A percentile compares a stretch with the other conserved stretches of the same genome.
Conservation (phyloP, 2,797 vertebrate species). For the Paedocypris micromegethes region DNA sequence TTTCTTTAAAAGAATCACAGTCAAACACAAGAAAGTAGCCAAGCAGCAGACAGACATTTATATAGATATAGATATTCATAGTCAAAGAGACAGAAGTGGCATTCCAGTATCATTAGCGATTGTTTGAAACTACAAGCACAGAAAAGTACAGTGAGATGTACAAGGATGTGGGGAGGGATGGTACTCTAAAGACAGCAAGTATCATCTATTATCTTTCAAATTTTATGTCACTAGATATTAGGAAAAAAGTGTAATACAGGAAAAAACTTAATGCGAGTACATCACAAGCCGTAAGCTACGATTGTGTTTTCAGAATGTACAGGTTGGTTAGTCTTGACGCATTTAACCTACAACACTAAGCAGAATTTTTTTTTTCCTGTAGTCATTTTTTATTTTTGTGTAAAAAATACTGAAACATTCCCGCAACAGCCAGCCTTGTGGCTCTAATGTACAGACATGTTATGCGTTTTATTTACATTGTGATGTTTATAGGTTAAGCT, state of each 20-base stretch:
- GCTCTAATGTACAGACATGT: constrained; percentile 43
- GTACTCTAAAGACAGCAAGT: constrained; percentile 42
- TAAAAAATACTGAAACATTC: constrained; percentile 59
- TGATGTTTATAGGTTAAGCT: constrained; percentile 5
- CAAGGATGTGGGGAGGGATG: constrained; percentile 14
- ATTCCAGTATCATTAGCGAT: constrained; percentile 55
- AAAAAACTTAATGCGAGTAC: constrained; percentile 53
- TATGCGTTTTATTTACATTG: constrained; percentile 49
- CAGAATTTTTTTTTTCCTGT: constrained; percentile 26
- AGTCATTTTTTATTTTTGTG: constrained; percentile 38
- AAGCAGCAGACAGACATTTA: constrained; percentile 53
- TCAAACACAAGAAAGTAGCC: constrained; percentile 52
- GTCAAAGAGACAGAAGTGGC: constrained; percentile 50
- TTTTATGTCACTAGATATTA: constrained; percentile 40
- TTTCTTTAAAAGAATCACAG: constrained; percentile 61
- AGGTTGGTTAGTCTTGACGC: constrained; percentile 50
- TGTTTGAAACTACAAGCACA: constrained; percentile 58
- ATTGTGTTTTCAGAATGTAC: constrained; percentile 50
- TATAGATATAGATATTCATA: constrained; percentile 49
- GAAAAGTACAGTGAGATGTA: constrained; percentile 50
- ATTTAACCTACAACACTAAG: constrained; percentile 48
- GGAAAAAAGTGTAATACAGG: constrained; percentile 42
- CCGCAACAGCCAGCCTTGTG: constrained; percentile 47
- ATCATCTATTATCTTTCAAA: constrained; percentile 39
- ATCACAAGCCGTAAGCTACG: constrained; percentile 49